A percentile compares a stretch with the other conserved stretches of the same genome.
Evolutionary conservation across 2,113 vertebrate species (phyloP).

Genomic region (Scartelaos histophorus): DNA sequence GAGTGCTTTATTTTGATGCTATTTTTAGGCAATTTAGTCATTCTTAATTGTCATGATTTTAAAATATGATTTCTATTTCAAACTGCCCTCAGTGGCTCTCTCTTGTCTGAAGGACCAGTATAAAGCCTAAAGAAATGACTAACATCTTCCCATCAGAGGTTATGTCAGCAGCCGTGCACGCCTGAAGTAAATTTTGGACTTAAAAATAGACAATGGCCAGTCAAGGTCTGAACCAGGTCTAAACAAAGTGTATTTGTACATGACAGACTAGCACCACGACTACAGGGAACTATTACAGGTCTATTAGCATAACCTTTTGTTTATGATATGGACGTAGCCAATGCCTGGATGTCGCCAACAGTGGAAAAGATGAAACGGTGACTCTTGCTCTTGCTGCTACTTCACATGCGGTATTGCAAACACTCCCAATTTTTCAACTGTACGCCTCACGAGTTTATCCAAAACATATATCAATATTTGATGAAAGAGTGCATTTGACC

Average conservation of each 20-base stretch:
- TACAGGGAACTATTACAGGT: not conserved
- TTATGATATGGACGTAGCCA: too few relatives aligned
- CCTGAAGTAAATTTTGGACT: not conserved
- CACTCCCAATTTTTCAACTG: not conserved
- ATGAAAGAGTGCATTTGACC: constrained; percentile 7
- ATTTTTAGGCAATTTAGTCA: too few relatives aligned
- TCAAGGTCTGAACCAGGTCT: not conserved
- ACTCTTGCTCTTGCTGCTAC: not conserved
- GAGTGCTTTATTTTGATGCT: too few relatives aligned
- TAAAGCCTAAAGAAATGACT: not conserved
- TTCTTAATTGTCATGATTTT: too few relatives aligned
- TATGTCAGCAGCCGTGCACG: not conserved
- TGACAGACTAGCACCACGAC: not conserved
- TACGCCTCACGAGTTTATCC: not conserved
- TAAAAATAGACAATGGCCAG: constrained; percentile 3
- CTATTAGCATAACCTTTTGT: too few relatives aligned
- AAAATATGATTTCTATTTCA: too few relatives aligned
- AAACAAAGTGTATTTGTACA: not conserved
- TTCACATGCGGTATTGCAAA: not conserved
- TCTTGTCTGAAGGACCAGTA: not conserved
- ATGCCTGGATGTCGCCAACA: not conserved
- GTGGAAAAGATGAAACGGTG: not conserved
- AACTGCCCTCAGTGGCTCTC: not conserved
- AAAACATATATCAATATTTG: constrained; percentile 15
- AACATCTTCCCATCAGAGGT: not conserved